These are phyloP conservation scores for Schlechtendalia chinensis DNA, from an alignment of 1,140 invertebrate species.

Conservation along the genomic window DNA sequence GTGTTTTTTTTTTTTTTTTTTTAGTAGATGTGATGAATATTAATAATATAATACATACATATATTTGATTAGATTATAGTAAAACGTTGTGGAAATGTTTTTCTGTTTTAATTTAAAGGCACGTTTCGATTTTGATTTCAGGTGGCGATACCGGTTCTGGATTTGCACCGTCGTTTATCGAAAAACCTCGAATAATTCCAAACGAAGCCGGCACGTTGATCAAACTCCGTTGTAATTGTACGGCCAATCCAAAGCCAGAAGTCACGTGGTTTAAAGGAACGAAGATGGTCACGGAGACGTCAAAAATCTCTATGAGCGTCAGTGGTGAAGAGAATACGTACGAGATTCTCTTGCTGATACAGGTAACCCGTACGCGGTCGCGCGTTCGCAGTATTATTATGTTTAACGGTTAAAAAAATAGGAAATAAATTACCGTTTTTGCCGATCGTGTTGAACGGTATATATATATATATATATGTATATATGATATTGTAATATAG, in stretches of 20 bases:
- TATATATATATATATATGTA: too few species aligned
- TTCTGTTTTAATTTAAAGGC: too few species aligned
- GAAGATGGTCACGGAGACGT: constrained; percentile 78
- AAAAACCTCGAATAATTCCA: constrained; percentile 95
- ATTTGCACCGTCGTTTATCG: constrained; percentile 90
- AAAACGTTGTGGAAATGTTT: too few species aligned
- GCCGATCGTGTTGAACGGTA: too few species aligned
- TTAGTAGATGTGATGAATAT: too few species aligned
- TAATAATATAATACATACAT: neutral
- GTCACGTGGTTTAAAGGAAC: constrained; percentile 88
- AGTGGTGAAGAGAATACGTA: constrained; percentile 81
- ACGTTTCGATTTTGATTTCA: constrained; percentile 56
- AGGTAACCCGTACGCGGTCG: too few species aligned
- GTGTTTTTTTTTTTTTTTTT: neutral
- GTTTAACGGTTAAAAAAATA: too few species aligned
- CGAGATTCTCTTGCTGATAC: constrained; percentile 83
- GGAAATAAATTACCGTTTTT: too few species aligned
- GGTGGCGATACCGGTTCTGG: constrained; percentile 85
- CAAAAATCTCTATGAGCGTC: constrained; percentile 80
- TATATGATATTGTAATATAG: constrained; percentile 59
- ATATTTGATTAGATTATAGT: neutral
- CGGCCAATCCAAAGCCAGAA: constrained; percentile 85
- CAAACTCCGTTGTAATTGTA: constrained; percentile 93
- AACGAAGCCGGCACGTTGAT: constrained; percentile 94
- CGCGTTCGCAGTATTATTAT: too few species aligned